Conservation (phyloP, 2,113 vertebrate genomes). For the Pristiophorus japonicus region DNA sequence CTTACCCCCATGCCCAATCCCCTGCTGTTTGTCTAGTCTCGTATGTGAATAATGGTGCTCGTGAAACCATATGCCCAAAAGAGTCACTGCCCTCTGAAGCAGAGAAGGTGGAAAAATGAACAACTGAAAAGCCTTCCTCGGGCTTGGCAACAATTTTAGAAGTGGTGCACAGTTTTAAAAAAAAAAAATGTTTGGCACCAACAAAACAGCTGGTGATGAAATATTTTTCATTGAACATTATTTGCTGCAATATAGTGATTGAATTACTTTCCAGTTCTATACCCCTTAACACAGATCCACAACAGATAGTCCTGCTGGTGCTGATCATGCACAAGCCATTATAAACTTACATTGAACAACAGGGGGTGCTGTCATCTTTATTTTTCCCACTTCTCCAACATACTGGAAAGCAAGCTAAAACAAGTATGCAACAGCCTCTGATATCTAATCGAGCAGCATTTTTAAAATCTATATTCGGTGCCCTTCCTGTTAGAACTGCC, state of each 20-base stretch:
- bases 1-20: too few species aligned
- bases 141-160: not conserved
- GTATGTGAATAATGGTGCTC: too few species aligned
- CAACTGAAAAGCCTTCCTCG: not conserved
- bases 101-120: not conserved
- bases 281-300: not conserved
- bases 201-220: not conserved
- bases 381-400: not conserved
- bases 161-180: not conserved
- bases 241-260: not conserved
- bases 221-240: not conserved
- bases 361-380: not conserved
- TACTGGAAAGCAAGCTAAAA: not conserved
- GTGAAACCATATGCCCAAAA: not conserved
- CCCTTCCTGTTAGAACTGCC: not conserved
- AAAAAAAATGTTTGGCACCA: not conserved
- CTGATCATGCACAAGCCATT: not conserved
- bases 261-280: not conserved
- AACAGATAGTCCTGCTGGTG: not conserved
- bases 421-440: not conserved
- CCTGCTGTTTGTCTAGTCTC: too few species aligned
- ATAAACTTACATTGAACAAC: not conserved
- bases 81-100: not conserved
- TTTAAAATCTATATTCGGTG: not conserved
- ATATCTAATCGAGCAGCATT: not conserved